Base-by-base conservation (phyloP, 1,140 invertebrate genomes). In the Cataglyphis hispanica region DNA sequence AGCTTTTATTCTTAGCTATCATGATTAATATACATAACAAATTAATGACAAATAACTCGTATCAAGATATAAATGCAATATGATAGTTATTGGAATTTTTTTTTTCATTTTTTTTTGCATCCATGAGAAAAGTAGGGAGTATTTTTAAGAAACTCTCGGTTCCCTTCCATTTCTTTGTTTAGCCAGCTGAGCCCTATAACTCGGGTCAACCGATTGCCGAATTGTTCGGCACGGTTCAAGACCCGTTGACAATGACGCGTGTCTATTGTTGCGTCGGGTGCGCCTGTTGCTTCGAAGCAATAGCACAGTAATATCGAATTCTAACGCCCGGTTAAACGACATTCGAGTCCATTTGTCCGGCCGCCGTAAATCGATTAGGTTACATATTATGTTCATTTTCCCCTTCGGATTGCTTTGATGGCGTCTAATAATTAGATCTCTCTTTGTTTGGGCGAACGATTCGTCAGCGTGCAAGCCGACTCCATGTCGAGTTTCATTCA, bases 241-340 rank as follows among this genome's bases (percentile, higher is more conserved):
- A 78, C 64, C 56, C 77, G 16, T 64, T 27, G 85, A 89, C 87
- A 89, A 88, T 89, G 74, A 89, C 74, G 77, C 74, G 63, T 75
- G 70, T 84, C 56, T 75, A 77, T 87, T 89, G 78, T 84, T 22
- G 34, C 63, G 56, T 60, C 70, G 53, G 64, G 53, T 66, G 77
- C 75, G 75, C 84, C 88, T 75, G 88, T 58, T 88, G 87, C 77
- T 27, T 64, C 88, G 85, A 70, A 31, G 84, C 69, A 50, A 74
- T 84, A 60, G 37, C 34, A n/a, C 34, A n/a, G 27, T 43, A 31
- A 69, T 80, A 37, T 56, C 64, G 34, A 69, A 46, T n/a, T 40
- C 31, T 25, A 56, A 22, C 46, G 10, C 7, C 22, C 16, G 61
- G 34, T 37, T 50, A 25, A 27, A 4, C 31, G 78, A 53, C 53